Evolutionary conservation across 2,797 vertebrate species (phyloP).

Genomic region (Cheracebus regulus): DNA sequence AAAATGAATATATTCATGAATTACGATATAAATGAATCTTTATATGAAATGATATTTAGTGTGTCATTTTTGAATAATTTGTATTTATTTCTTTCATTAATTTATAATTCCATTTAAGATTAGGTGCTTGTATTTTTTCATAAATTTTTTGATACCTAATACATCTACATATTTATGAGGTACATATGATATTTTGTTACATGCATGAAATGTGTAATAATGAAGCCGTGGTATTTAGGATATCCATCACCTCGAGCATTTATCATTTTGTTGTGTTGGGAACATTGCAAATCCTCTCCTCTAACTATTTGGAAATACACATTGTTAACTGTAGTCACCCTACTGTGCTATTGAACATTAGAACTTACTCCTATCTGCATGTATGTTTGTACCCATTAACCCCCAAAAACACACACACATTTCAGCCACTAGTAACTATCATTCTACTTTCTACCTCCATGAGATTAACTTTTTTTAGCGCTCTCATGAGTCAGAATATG

Average conservation of each 20-base stretch:
- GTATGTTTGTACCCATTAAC: not conserved
- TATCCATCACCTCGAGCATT: not conserved
- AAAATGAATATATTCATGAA: not conserved
- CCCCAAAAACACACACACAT: not conserved
- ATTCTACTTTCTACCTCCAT: not conserved
- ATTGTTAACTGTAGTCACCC: not conserved
- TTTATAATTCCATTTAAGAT: not conserved
- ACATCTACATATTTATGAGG: not conserved
- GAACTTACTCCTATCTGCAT: not conserved
- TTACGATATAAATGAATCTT: not conserved
- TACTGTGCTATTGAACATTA: not conserved
- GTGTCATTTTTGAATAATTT: not conserved
- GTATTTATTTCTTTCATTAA: not conserved
- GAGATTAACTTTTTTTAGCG: not conserved
- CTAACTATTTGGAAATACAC: not conserved
- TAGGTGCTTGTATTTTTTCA: not conserved
- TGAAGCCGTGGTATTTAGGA: not conserved
- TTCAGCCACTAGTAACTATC: not conserved
- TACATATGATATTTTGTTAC: not conserved
- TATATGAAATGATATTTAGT: not conserved
- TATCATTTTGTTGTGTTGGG: not conserved
- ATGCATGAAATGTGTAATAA: not conserved
- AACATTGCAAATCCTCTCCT: not conserved
- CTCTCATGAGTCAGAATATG: not conserved
- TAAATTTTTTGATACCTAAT: not conserved